These are phyloP conservation scores for Kryphioiulus occultus DNA, from an alignment of 2,888 invertebrate genomes.

Conservation along the genomic window DNA sequence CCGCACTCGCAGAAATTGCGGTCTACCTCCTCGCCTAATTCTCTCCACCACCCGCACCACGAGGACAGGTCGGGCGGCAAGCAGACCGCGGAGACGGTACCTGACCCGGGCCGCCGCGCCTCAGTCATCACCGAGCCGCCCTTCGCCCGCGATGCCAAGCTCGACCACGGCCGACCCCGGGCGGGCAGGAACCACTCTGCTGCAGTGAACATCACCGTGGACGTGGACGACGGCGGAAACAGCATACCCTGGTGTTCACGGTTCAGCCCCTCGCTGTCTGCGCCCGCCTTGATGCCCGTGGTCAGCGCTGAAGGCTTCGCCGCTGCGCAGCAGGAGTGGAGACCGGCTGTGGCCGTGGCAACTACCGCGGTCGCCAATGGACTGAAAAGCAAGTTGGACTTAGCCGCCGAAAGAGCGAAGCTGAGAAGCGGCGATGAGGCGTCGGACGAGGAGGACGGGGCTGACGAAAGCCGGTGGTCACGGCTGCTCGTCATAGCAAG, in stretches of 20 bases:
- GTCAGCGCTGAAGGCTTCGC: neutral
- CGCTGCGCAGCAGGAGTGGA: neutral
- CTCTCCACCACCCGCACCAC: neutral
- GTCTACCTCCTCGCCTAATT: neutral
- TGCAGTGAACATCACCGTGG: neutral
- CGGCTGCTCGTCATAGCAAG: slow-evolving; percentile 58
- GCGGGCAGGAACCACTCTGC: too few species aligned
- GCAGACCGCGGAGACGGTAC: neutral
- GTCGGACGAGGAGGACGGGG: slow-evolving; percentile 58
- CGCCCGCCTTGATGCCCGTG: neutral
- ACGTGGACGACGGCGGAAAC: neutral
- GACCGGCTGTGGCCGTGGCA: neutral
- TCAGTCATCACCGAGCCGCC: neutral
- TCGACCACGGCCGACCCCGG: too few species aligned
- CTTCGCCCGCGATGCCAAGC: too few species aligned
- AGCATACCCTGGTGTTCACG: neutral
- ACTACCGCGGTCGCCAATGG: neutral
- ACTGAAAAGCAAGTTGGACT: slow-evolving; percentile 60
- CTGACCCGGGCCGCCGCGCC: neutral
- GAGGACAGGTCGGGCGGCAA: neutral
- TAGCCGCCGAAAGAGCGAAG: slow-evolving; percentile 58
- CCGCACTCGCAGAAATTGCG: neutral
- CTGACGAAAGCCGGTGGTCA: slow-evolving; percentile 55
- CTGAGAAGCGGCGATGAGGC: neutral
- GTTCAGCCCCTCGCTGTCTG: neutral